Conservation (phyloP, 2,888 invertebrate genomes). For the Eristalinus sepulchralis region DNA sequence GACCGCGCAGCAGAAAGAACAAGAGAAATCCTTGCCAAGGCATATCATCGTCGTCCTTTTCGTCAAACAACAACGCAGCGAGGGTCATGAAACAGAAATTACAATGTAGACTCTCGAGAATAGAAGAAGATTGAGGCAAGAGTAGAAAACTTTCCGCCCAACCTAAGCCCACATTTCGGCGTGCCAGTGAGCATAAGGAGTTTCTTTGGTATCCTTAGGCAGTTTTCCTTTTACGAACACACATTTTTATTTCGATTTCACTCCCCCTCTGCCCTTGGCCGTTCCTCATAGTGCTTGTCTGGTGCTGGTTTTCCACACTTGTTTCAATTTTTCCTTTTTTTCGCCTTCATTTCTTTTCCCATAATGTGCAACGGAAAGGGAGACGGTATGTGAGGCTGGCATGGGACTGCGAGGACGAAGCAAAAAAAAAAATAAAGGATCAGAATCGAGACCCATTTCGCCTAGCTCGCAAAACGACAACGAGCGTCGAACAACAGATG, state of each 20-base stretch:
- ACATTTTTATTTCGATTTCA: conserved; percentile 64
- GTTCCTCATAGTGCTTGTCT: conserved; percentile 4
- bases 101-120: conserved; percentile 55
- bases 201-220: conserved; percentile 52
- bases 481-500: conserved; percentile 61
- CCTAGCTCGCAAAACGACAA: conserved; percentile 44
- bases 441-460: conserved; percentile 42
- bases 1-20: not conserved
- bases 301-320: conserved; percentile 50
- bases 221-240: conserved; percentile 62
- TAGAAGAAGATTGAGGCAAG: conserved; percentile 14
- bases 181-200: conserved; percentile 9
- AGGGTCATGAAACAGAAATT: conserved; percentile 70
- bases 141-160: conserved; percentile 19
- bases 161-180: not conserved
- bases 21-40: conserved; percentile 42
- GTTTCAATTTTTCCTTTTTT: conserved; percentile 51
- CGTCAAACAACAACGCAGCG: conserved; percentile 48
- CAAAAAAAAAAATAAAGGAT: conserved; percentile 31
- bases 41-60: conserved; percentile 46
- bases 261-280: conserved; percentile 31
- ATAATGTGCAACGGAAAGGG: conserved; percentile 28
- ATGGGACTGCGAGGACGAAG: not conserved
- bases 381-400: conserved; percentile 1
- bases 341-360: not conserved